These are phyloP conservation scores for Suillia variegata DNA, from an alignment of 2,888 invertebrate species.

Conservation along the genomic window DNA sequence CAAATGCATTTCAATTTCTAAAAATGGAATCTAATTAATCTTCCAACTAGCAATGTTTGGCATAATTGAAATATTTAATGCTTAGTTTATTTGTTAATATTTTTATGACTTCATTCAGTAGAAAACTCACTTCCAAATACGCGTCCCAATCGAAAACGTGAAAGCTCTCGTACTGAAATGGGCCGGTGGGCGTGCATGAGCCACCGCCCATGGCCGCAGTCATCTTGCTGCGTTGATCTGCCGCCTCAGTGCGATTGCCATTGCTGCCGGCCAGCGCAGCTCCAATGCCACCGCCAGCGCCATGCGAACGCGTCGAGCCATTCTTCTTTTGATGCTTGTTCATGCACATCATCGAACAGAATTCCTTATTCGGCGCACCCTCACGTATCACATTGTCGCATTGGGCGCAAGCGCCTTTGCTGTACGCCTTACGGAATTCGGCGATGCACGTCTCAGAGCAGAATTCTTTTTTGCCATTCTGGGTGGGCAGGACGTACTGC, in stretches of 20 bases:
- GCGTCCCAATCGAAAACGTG: conserved; percentile 89
- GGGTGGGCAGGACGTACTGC: conserved; percentile 81
- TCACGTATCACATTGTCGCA: conserved; percentile 85
- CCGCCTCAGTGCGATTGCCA: conserved; percentile 21
- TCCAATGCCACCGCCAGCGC: conserved; percentile 23
- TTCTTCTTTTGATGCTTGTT: conserved; percentile 83
- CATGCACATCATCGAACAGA: conserved; percentile 83
- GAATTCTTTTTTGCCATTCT: conserved; percentile 89
- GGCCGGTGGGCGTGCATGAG: conserved; percentile 67
- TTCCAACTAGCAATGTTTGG: no score
- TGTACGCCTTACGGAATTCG: conserved; percentile 86
- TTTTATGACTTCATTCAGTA: no score
- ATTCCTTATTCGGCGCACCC: conserved; percentile 76
- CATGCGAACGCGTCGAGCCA: conserved; percentile 60
- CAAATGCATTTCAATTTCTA: neutral
- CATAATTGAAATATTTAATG: no score
- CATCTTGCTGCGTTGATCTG: conserved; percentile 40
- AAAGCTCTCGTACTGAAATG: conserved; percentile 78
- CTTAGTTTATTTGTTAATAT: neutral
- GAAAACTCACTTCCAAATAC: conserved; percentile 65
- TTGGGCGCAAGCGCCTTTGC: conserved; percentile 83
- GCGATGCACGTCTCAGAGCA: conserved; percentile 89
- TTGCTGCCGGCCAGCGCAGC: conserved; percentile 22
- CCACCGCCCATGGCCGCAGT: conserved; percentile 49
- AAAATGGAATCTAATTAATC: no score